Evolutionary conservation across 2,113 vertebrate species (phyloP), one percentile per base, ranked within the genome.

Genomic region (Lepidothrix coronata): DNA sequence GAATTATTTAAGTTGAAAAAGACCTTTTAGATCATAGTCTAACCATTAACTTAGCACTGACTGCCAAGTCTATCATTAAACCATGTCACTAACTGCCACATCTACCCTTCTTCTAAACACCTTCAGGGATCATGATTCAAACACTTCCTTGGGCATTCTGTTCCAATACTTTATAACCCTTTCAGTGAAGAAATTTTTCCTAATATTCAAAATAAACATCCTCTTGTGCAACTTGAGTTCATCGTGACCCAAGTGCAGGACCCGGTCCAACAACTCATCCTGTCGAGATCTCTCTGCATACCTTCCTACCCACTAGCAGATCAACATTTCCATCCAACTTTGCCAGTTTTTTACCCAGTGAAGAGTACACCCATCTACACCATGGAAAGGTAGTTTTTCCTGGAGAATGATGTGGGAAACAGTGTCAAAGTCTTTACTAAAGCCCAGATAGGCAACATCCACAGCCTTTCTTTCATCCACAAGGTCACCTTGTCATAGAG

Each of bases 181-280:
- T 49, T 55, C 14, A 8, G 24, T 27, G 48, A 68, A 63, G 49
- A 63, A 25, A 23, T 46, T 43, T 85, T 76, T 43, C 22, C 6
- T 51, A 20, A n/a, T 52, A 62, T 30, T 8, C 5, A 43, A 2
- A 11, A 12, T 77, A 59, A 92, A 63, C 43, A 7, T 82, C 20
- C 19, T 5, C 7, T 30, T 14, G n/a, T 6, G 5, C 19, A 67
- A 20, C 37, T 15, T 67, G 35, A 76, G 19, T 20, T 62, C 37
- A 19, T 28, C 19, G 16, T 39, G 24, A 46, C 16, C 19, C 41
- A 51, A 44, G 27, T 37, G 30, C 39, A 67, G 39, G n/a, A 84
- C 5, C 13, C 3, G 1, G 9, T 7, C 24, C 31, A 39, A 9
- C 0, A 2, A 46, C 22, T 22, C 35, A 67, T 33, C 3, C 54